Base-by-base conservation (phyloP, 2,113 vertebrate species). In the Hydrolagus affinis region DNA sequence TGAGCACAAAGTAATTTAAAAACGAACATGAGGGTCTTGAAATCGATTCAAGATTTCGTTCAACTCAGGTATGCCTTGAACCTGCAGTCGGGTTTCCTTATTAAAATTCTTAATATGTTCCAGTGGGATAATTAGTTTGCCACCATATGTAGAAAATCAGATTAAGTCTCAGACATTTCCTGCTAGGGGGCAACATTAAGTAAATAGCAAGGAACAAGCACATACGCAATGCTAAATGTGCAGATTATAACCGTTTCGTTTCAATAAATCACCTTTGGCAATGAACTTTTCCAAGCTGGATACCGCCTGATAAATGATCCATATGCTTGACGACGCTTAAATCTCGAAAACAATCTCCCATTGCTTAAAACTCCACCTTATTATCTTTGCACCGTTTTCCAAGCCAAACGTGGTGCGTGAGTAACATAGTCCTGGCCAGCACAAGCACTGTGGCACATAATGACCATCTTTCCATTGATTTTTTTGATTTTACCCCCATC, bases 81-180 rank as follows among this genome's bases (percentile, higher is more conserved):
- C 44, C 44, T 44, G 2, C 57, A 57, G 44, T 11, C 74, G 21
- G 44, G 17, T 44, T 2, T 57, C 44, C 74, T 11, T 32, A 57
- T n/a, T 76, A 28, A 76, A 76, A 73, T 32, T 25, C 71, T 73
- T 73, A 73, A 73, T 25, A 73, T 73, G 25, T 73, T 23, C 70
- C 70, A 25, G 11, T 70, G 25, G n/a, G n/a, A 70, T 70, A 73
- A 73, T 30, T 73, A 73, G 71, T 32, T 30, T 25, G 4, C 25
- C 28, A 28, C 71, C 71, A 73, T 73, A 73, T 73, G 71, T 73
- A 25, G 11, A 32, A 28, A 73, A 73, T 73, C 30, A 30, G 25
- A 73, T 73, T 73, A 73, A 73, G 4, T 25, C 71, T 28, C 71
- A 30, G 71, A 23, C 71, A 73, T 15, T 73, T 73, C 12, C 71